These are phyloP conservation scores for Eueremaeus valkanovi DNA, from an alignment of 2,888 invertebrate species.

Conservation along the genomic window DNA sequence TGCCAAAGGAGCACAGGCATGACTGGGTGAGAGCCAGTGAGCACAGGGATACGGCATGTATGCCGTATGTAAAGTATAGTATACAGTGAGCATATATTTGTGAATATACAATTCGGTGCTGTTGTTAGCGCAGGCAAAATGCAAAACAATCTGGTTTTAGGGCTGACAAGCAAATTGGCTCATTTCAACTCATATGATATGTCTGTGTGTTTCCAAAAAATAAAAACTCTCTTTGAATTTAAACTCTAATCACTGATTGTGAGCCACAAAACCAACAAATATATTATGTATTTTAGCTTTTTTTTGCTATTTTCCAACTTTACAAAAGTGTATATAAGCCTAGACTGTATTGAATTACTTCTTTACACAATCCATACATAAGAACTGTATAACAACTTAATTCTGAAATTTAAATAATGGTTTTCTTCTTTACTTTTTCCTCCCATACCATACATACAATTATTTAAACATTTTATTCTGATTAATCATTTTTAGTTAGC, in stretches of 20 bases:
- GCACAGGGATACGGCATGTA: no score
- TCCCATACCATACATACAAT: neutral
- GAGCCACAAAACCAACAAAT: neutral
- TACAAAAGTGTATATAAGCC: neutral
- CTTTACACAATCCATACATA: neutral
- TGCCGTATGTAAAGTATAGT: no score
- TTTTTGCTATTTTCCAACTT: neutral
- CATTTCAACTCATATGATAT: constrained; percentile 5
- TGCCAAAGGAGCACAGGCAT: neutral
- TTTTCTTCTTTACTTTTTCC: neutral
- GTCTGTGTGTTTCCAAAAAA: neutral
- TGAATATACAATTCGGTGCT: neutral
- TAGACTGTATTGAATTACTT: neutral
- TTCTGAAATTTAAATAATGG: neutral
- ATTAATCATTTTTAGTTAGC: neutral
- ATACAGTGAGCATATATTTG: neutral
- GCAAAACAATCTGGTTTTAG: neutral
- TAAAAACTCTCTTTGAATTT: neutral
- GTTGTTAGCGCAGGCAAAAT: neutral
- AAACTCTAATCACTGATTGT: neutral
- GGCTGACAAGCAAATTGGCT: constrained; percentile 15
- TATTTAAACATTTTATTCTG: neutral
- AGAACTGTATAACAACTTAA: neutral
- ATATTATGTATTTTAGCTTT: neutral
- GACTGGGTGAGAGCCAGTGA: neutral